Evolutionary conservation across 1,140 invertebrate species (phyloP).

Genomic region (Scylla paramamosain): DNA sequence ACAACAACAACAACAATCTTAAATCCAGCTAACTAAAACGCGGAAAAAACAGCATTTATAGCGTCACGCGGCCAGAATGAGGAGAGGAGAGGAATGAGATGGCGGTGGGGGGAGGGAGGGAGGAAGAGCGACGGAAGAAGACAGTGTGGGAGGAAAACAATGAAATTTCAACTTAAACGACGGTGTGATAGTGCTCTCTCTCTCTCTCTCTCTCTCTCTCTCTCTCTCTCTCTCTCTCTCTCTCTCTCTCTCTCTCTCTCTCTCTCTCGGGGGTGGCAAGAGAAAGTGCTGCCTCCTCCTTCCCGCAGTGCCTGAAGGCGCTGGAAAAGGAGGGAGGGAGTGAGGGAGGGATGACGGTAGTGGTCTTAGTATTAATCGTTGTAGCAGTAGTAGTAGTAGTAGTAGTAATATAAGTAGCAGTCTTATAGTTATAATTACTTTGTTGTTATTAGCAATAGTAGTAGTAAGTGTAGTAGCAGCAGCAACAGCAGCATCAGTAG

Average conservation of each 20-base stretch:
- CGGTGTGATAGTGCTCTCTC: neutral
- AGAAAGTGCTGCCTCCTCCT: neutral
- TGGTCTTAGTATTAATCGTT: neutral
- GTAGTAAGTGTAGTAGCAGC: neutral
- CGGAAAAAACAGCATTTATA: too few relatives aligned
- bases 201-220: constrained; percentile 35
- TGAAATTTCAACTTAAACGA: neutral
- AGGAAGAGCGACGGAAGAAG: too few relatives aligned
- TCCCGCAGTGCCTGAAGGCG: neutral
- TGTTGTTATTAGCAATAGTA: neutral
- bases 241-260: constrained; percentile 21
- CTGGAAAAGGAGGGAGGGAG: too few relatives aligned
- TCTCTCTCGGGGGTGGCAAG: neutral
- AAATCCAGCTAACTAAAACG: too few relatives aligned
- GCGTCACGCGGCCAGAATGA: too few relatives aligned
- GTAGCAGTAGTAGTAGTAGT: too few relatives aligned
- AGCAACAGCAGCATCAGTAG: neutral
- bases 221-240: constrained; percentile 17
- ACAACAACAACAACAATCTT: too few relatives aligned
- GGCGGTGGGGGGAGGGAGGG: too few relatives aligned
- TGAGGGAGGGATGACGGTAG: too few relatives aligned
- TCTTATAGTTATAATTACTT: too few relatives aligned
- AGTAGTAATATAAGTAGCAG: neutral
- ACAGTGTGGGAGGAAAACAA: too few relatives aligned
- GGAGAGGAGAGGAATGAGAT: too few relatives aligned